phyloP scores from a whole-genome alignment of 2,113 vertebrate genomes.

The Phalacrocorax pelagicus region DNA sequence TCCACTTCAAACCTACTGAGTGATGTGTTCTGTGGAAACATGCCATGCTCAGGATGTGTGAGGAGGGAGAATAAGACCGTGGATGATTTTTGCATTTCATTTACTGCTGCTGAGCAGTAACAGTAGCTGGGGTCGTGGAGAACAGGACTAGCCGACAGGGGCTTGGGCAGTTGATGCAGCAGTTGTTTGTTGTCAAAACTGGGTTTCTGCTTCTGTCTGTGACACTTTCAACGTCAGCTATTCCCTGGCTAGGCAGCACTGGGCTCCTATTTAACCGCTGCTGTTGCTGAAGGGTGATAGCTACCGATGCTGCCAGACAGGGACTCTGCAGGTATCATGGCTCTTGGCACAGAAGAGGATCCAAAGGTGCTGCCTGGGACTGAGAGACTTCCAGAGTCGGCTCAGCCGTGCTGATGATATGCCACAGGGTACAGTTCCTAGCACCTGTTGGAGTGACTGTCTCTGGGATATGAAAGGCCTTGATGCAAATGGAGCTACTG shows the following conservation, averaged over 20 bases:
- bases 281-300: neutral
- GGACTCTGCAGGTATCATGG: neutral
- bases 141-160: neutral
- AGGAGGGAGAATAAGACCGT: neutral
- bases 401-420: neutral
- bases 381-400: neutral
- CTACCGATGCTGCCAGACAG: neutral
- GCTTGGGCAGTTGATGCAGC: neutral
- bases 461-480: neutral
- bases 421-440: neutral
- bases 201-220: neutral
- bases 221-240: neutral
- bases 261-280: neutral
- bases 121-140: neutral
- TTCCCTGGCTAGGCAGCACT: neutral
- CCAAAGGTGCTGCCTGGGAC: neutral
- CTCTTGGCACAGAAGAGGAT: neutral
- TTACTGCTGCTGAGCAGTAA: neutral
- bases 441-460: neutral
- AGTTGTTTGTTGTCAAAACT: neutral
- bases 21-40: neutral
- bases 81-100: neutral
- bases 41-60: neutral
- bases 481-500: neutral
- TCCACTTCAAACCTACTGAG: neutral